Evolutionary conservation across 2,797 vertebrate species (phyloP), one percentile per base, ranked within the genome.

Genomic region (Siniperca obscura): DNA sequence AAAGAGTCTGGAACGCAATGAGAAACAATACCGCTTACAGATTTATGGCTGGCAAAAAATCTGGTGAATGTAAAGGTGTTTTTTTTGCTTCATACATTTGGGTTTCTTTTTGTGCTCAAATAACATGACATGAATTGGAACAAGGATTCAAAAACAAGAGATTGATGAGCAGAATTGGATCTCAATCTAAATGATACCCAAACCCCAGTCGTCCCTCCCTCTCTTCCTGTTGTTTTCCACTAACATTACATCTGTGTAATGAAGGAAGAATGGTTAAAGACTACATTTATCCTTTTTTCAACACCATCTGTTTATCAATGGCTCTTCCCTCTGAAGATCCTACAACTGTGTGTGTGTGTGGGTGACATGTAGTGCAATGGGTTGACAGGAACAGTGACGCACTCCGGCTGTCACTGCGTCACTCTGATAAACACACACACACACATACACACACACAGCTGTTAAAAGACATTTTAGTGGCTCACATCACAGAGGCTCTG

Each of bases 301-400:
- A 64, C 17, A 50, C 16, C 40, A 64, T 70, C 22, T 73, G 66
- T 83, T 81, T 69, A 69, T 64, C 59, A 56, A 50, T 78, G 30
- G 16, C 25, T 61, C 27, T 70, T 52, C 30, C 34, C 22, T 72
- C 10, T 8, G 21, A 61, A 52, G 27, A 61, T 55, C 76, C 60
- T 42, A 65, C 25, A 53, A 66, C 62, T 57, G 38, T 30, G 53
- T 67, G 53, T 52, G n/a, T 59, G 38, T 79, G 14, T 69, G 70
- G 61, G 46, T 46, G 80, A 72, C 66, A 67, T 74, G 60, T 25
- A 80, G 78, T 72, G 66, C 67, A 68, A 64, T 11, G 36, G 70
- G 78, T 69, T 82, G 84, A 88, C 84, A 80, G 62, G 64, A 87
- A 80, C 74, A 76, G 74, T 91, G 93, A 94, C 87, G 88, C 91